Base-by-base conservation (phyloP, 2,888 invertebrate species). In the Fabriciana adippe region DNA sequence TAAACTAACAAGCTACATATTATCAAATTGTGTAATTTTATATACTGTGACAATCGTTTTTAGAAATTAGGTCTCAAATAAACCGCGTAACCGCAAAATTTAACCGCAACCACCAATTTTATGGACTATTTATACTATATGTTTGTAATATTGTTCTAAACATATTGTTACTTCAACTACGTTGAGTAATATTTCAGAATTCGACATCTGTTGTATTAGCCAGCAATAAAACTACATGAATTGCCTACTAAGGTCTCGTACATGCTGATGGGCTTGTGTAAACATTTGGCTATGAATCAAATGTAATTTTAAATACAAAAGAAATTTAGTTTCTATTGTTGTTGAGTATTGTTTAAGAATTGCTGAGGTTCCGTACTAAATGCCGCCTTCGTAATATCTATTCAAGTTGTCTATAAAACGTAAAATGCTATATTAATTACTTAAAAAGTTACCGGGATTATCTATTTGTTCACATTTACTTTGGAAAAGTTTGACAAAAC, bases 151-250 rank as follows among this genome's bases (percentile, higher is more conserved):
- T 66, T 68, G 31, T 70, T 60, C 57, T 51, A 48, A 55, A 50
- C 61, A 47, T 11, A 59, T 11, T 14, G 54, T 48, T 67, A 48
- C 35, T 41, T 11, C 50, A 60, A 55, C 13, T 48, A 26, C 55
- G 57, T 64, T 69, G 62, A 50, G 66, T 59, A 71, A 70, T 70
- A 67, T 63, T 66, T 68, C 47, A 65, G 60, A 64, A 55, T 68
- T 69, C 68, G 67, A 69, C 67, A 70, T 73, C 71, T 73, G 73
- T 70, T 73, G 60, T 73, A 81, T 81, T 79, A 81, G 79, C 79
- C 69, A 74, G 70, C 78, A 84, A 85, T 86, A 84, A 86, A 86
- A 79, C 76, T 81, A 64, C 57, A 64, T 64, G 64, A 64, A 70
- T 70, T 67, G 67, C 55, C 53, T 48, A 56, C 18, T 69, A 69